phyloP scores from a whole-genome alignment of 2,797 vertebrate species.

The Macropus fuliginosus region DNA sequence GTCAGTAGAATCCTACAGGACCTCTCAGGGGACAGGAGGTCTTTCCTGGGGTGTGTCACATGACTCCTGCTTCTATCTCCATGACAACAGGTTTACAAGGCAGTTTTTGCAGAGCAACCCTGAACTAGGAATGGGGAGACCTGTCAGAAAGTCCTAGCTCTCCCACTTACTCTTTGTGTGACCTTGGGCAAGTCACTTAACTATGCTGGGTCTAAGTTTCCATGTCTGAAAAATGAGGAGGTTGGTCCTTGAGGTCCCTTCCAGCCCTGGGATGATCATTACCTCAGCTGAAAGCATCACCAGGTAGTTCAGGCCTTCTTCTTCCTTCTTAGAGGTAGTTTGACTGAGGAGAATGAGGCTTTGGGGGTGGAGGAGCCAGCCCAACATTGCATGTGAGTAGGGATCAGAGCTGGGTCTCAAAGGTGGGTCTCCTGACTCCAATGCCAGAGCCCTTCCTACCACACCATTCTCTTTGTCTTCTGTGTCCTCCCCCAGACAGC shows the following conservation, averaged over 20 bases:
- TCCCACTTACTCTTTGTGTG: not conserved
- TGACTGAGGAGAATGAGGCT: not conserved
- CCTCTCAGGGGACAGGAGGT: not conserved
- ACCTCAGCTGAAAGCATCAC: not conserved
- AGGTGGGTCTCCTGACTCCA: not conserved
- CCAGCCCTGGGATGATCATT: not conserved
- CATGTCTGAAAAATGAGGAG: not conserved
- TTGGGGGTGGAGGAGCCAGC: not conserved
- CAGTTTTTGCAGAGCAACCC: not conserved
- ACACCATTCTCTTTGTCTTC: not conserved
- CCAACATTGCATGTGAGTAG: accelerated
- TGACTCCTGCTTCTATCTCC: not conserved
- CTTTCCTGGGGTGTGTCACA: not conserved
- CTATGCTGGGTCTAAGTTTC: not conserved
- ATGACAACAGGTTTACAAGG: not conserved
- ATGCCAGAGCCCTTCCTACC: not conserved
- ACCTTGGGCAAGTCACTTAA: not conserved
- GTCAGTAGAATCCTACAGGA: not conserved
- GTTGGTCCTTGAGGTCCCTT: not conserved
- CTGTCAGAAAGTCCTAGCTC: not conserved
- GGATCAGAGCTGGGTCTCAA: not conserved
- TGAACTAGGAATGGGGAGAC: not conserved
- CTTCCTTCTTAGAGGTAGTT: not conserved
- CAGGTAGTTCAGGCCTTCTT: not conserved
- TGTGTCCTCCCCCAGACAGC: not conserved